Percentiles rank a stretch among this genome's conserved stretches.
phyloP scores from a whole-genome alignment of 2,113 vertebrate genomes.

The Xerus inauris region DNA sequence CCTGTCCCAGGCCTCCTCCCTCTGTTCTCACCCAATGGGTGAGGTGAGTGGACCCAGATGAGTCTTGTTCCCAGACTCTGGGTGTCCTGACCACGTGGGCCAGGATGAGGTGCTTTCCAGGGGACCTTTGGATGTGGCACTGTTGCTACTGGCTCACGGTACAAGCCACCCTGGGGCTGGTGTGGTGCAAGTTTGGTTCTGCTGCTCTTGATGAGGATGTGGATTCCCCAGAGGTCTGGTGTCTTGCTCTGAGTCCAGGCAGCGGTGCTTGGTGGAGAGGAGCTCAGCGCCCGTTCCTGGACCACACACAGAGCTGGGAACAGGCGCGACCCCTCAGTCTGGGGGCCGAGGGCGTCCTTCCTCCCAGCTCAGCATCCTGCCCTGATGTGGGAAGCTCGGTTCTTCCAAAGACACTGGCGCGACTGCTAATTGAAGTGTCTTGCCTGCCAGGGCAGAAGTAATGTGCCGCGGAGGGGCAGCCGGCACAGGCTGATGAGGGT shows the following conservation, averaged over 20 bases:
- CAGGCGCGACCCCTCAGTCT: neutral
- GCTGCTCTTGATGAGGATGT: neutral
- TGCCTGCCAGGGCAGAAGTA: neutral
- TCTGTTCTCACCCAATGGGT: rapidly evolving
- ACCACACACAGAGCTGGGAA: neutral
- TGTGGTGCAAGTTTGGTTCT: neutral
- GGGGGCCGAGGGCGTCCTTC: neutral
- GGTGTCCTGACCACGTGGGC: neutral
- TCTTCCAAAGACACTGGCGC: neutral
- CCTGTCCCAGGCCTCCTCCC: neutral
- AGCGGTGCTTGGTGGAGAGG: neutral
- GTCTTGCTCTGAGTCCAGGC: neutral
- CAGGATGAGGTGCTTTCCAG: too few species aligned
- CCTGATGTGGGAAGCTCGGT: neutral
- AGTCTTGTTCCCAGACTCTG: neutral
- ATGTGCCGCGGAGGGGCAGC: neutral
- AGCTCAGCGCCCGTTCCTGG: neutral
- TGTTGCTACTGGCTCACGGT: neutral
- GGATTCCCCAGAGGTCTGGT: too few species aligned
- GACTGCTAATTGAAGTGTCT: neutral
- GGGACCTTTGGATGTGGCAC: neutral
- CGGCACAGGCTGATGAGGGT: neutral
- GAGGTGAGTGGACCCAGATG: neutral
- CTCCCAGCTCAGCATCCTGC: neutral
- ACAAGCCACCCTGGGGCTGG: neutral